phyloP scores from a whole-genome alignment of 2,797 vertebrate species.

The Gallinago nigripennis region DNA sequence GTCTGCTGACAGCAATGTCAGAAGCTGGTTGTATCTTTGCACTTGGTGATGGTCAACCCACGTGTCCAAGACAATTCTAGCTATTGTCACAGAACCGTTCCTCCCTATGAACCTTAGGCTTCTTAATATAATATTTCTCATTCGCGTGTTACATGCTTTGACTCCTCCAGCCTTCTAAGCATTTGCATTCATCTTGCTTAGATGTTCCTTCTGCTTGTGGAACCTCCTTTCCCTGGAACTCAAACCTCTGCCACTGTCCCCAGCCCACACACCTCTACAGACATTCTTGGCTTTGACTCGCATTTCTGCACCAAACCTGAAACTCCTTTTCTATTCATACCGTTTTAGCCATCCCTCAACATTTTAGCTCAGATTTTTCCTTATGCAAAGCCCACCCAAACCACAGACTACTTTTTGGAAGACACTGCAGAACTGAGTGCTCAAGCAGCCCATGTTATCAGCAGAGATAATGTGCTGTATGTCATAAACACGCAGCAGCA shows the following conservation, averaged over 20 bases:
- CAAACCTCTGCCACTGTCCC: background rate
- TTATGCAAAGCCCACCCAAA: background rate
- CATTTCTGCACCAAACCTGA: background rate
- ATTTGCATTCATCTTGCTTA: background rate
- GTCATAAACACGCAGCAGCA: background rate
- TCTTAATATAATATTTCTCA: background rate
- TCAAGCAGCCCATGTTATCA: background rate
- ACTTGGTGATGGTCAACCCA: background rate
- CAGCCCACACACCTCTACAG: background rate
- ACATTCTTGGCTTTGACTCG: background rate
- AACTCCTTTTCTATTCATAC: background rate
- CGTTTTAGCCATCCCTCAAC: background rate
- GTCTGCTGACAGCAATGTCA: background rate
- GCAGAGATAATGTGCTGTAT: background rate
- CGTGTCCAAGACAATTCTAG: background rate
- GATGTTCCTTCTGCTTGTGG: background rate
- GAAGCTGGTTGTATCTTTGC: background rate
- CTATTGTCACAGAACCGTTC: background rate
- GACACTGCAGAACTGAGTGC: background rate
- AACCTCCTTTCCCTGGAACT: background rate
- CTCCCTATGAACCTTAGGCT: background rate
- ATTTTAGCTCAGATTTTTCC: background rate
- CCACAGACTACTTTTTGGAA: background rate
- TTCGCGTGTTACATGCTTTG: rapidly evolving
- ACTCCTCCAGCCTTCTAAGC: background rate